Base-by-base conservation (phyloP, 2,113 vertebrate genomes). In the Irena cyanogastra region DNA sequence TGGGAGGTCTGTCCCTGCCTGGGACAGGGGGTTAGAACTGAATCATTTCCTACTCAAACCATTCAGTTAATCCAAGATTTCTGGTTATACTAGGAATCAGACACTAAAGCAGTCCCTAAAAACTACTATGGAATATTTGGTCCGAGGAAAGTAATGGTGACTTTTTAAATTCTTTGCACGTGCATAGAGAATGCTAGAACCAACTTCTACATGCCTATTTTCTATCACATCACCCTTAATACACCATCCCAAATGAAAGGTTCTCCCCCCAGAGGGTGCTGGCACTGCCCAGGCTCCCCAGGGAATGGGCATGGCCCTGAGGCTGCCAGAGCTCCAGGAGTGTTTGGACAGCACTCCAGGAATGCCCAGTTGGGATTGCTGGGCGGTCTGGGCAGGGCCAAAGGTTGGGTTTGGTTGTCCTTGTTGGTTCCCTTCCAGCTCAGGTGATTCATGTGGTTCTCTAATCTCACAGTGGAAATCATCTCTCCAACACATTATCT, bases 321-420 rank as follows among this genome's bases (percentile, higher is more conserved):
- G 49, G 13, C 30, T 71, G 20, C 9, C 57, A 66, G 68, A 66
- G 27, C 33, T n/a, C 28, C n/a, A 41, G 39, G 45, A 57, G 31
- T 4, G 0, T 22, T 49, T 35, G 71, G 28, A 7, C 13, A 53
- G 0, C 0, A 2, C 31, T 1, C 11, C 60, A 59, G 31, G 42
- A 21, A 7, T 27, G 68, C 22, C 6, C 28, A 66, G 5, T 9
- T 44, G 45, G 50, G 39, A 5, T 22, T 68, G 20, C 13, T 50
- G 22, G 27, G 22, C 19, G 3, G 18, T 30, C 61, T 75, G 13
- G 1, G 24, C 45, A 26, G 16, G 24, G 9, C 3, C 61, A 53
- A 45, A 35, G 26, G 4, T 1, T 82, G 44, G 37, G 13, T 39
- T 71, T 5, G 2, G 11, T 17, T 24, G 27, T 41, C 28, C 39